A percentile compares a stretch with the other conserved stretches of the same genome.
Conservation (phyloP, 2,113 vertebrate genomes). For the Proteles cristata region DNA sequence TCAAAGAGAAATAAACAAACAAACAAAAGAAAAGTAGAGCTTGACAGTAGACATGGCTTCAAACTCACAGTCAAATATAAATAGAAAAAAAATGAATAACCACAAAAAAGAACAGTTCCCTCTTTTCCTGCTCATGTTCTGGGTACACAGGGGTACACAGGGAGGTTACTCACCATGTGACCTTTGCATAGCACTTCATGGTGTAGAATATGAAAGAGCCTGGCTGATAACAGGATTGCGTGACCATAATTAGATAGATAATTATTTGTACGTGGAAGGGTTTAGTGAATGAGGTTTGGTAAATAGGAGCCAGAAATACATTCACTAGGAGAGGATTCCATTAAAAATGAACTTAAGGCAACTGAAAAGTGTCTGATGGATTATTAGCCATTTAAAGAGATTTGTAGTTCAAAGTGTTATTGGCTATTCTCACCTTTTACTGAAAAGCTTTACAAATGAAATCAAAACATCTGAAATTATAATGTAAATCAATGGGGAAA, state of each 20-base stretch:
- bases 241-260: slow-evolving; percentile 17
- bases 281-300: slow-evolving; percentile 6
- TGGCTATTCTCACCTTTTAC: background rate
- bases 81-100: background rate
- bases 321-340: background rate
- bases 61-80: background rate
- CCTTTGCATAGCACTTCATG: background rate
- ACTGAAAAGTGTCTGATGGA: slow-evolving; percentile 34
- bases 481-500: background rate
- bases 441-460: slow-evolving; percentile 35
- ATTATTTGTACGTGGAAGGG: background rate
- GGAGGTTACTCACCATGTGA: fast-evolving
- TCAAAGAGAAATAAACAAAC: too few relatives aligned
- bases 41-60: background rate
- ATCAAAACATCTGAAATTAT: slow-evolving; percentile 25
- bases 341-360: slow-evolving; percentile 47
- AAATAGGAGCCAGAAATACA: slow-evolving; percentile 56
- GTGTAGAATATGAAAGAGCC: background rate
- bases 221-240: background rate
- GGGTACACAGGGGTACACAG: background rate
- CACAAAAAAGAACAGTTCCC: background rate
- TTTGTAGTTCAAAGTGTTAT: background rate
- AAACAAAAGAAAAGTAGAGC: background rate
- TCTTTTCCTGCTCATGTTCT: background rate
- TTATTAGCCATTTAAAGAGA: slow-evolving; percentile 21